Evolutionary conservation across 2,113 vertebrate species (phyloP), one percentile per base, ranked within the genome.

Genomic region (Nyctibius bracteatus): DNA sequence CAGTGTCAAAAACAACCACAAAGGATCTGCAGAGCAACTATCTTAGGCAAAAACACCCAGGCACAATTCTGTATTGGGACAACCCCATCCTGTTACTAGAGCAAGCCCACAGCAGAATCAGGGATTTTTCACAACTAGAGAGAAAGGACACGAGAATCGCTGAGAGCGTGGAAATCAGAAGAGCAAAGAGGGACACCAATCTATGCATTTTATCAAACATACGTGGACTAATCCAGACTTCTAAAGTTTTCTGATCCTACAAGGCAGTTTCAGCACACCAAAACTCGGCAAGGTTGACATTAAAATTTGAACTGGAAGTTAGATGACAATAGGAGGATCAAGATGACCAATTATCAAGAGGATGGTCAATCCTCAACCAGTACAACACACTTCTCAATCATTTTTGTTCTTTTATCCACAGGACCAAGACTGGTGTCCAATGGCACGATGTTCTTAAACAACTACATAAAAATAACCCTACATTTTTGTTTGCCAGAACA

Each of bases 151-250:
- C 5, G 21, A 58, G 59, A 77, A 62, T 21, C 31, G 63, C 8
- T 0, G 1, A 41, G 27, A 58, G 12, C 0, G 0, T 2, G 23
- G 51, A 37, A 72, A 52, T 20, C 58, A 7, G 11, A 54, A 25
- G 46, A 46, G 27, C 30, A 9, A 61, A 62, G 52, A 49, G 3
- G n/a, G 33, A 28, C 27, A 46, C 14, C 23, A 47, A 47, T 4
- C 47, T 10, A 12, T 0, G 1, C 1, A 1, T 18, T 68, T 77
- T 35, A 61, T 19, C 24, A 75, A 66, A 41, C 23, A 14, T 1
- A 13, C 2, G 1, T 6, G n/a, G 28, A 65, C 41, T 44, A 61
- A 80, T 22, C 14, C 47, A 63, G 27, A 33, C n/a, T 35, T 91
- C 73, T 52, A 5, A 23, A 51, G 21, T 14, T 13, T 51, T 58